Base-by-base conservation (phyloP, 2,888 invertebrate genomes). In the Aproaerema taeniolella region DNA sequence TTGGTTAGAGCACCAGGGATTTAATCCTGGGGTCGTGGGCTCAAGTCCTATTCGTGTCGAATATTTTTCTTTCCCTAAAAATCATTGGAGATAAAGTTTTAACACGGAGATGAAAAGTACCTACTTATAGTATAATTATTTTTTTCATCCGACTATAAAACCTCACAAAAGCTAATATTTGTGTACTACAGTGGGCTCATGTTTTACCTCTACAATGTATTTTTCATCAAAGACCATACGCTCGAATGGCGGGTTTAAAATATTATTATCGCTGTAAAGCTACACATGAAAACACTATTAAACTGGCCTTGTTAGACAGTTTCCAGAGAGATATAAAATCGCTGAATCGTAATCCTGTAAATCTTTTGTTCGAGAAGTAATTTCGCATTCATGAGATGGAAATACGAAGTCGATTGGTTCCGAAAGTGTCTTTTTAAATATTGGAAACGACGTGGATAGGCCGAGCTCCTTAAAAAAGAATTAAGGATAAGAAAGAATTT, bases 401-500 rank as follows among this genome's bases (percentile, higher is more conserved):
- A 35, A 35, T 28, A 15, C 13, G 26, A 35, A 11, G 35, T 4
- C 28, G 31, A 31, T 33, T 41, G 28, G 35, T 28, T 38, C 34
- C 10, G 31, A 10, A 20, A 25, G 31, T 33, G 37, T 41, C 31
- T 41, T 31, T 38, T 43, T 41, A 45, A 43, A 41, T 29, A 29
- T 31, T 43, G 37, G 42, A 42, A 40, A 43, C 39, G 43, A 43
- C n/a, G n/a, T n/a, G n/a, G n/a, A n/a, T n/a, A n/a, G n/a, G n/a
- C n/a, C n/a, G n/a, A n/a, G n/a, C n/a, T n/a, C n/a, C n/a, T n/a
- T n/a, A n/a, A n/a, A n/a, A n/a, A n/a, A n/a, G n/a, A n/a, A n/a
- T n/a, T n/a, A n/a, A n/a, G n/a, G n/a, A n/a, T n/a, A n/a, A n/a
- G n/a, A n/a, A n/a, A n/a, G n/a, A n/a, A n/a, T n/a, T n/a, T n/a